Conservation (phyloP, 2,797 vertebrate genomes). For the Rhynchonycteris naso region DNA sequence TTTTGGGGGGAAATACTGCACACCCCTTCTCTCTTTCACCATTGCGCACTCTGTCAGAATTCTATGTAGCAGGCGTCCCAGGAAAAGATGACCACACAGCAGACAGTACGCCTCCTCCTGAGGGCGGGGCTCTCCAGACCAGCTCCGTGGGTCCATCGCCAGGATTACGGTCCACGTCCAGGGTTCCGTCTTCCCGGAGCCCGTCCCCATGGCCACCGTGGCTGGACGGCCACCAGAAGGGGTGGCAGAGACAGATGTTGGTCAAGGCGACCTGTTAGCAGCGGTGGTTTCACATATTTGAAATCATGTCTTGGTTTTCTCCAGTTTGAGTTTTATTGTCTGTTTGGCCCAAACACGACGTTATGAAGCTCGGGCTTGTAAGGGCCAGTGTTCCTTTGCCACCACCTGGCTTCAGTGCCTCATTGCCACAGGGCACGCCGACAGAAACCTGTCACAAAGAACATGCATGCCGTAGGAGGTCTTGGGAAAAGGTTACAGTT, state of each 20-base stretch:
- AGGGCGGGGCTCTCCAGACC: slow-evolving; percentile 71
- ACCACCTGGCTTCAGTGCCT: not conserved
- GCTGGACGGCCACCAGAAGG: slow-evolving; percentile 82
- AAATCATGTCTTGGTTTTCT: slow-evolving; percentile 76
- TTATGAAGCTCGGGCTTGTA: not conserved
- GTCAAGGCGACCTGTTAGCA: slow-evolving; percentile 72
- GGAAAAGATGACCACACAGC: not conserved
- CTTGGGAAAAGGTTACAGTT: not conserved
- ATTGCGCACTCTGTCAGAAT: not conserved
- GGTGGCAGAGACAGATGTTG: slow-evolving; percentile 77
- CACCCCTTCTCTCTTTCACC: not conserved
- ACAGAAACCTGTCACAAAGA: not conserved
- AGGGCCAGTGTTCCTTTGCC: not conserved
- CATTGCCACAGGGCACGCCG: no score
- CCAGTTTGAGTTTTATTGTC: slow-evolving; percentile 76
- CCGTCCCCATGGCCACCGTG: slow-evolving; percentile 84
- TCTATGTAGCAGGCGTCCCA: not conserved
- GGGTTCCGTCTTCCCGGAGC: slow-evolving; percentile 80
- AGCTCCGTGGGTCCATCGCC: slow-evolving; percentile 75
- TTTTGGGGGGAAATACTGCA: not conserved
- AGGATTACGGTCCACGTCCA: slow-evolving; percentile 72
- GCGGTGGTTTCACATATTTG: slow-evolving; percentile 74
- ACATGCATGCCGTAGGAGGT: not conserved
- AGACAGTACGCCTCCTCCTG: slow-evolving; percentile 13
- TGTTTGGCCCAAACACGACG: slow-evolving; percentile 55